Percentiles rank a stretch among this genome's conserved stretches.
These are phyloP conservation scores for Holothuria glaberrima DNA, from an alignment of 35 echinoderm and acorn worm genomes.

Conservation along the genomic window DNA sequence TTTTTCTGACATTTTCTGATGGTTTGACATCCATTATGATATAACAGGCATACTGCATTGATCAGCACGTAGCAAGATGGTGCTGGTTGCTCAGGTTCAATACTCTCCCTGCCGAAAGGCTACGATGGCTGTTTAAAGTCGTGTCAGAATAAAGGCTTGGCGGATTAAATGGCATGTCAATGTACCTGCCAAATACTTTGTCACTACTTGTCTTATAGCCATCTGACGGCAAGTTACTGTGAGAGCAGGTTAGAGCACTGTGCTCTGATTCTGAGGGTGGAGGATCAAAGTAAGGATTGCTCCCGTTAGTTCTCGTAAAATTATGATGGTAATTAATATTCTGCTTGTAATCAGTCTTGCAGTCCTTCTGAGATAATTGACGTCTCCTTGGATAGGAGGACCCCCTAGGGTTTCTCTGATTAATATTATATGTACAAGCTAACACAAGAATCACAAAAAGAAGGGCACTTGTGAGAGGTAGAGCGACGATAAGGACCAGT, in stretches of 20 bases:
- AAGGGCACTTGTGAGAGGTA: constrained; percentile 23
- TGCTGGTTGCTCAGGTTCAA: constrained; percentile 19
- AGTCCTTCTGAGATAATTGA: neutral
- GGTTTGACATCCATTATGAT: too few relatives aligned
- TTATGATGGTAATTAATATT: constrained; percentile 48
- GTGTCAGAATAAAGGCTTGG: constrained; percentile 51
- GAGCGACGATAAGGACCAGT: constrained; percentile 28
- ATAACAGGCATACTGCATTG: neutral
- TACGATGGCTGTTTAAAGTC: constrained; percentile 47
- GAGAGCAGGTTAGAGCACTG: constrained; percentile 24
- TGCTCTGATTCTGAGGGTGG: constrained; percentile 38
- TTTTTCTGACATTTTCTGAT: too few relatives aligned
- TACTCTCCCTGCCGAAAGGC: constrained; percentile 31
- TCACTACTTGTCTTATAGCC: constrained; percentile 52
- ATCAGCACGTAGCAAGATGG: constrained; percentile 50
- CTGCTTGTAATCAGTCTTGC: neutral
- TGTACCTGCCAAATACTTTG: constrained; percentile 46
- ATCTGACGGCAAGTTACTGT: constrained; percentile 28
- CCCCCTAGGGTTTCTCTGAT: neutral
- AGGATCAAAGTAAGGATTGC: constrained; percentile 14
- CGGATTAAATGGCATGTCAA: constrained; percentile 52
- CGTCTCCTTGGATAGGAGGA: neutral
- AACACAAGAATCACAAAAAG: constrained; percentile 46
- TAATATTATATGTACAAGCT: constrained; percentile 35
- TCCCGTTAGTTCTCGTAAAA: constrained; percentile 49